A percentile compares a stretch with the other conserved stretches of the same genome.
Evolutionary conservation across 1,140 invertebrate species (phyloP).

Genomic region (Hermetia illucens): DNA sequence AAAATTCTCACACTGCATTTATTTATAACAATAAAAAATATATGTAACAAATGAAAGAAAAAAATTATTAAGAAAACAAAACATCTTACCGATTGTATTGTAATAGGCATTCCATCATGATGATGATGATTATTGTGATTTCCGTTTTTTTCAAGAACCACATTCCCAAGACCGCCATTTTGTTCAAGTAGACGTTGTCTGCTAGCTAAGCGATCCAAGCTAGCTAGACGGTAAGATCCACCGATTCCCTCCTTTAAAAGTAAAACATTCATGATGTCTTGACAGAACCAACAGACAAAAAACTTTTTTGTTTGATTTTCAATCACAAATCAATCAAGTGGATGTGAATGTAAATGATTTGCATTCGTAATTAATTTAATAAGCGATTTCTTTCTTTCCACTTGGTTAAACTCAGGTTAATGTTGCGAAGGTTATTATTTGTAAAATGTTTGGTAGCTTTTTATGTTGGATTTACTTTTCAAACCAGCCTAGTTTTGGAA

Average conservation of each 20-base stretch:
- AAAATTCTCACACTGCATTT: not conserved
- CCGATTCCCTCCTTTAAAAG: constrained; percentile 31
- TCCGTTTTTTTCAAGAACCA: constrained; percentile 3
- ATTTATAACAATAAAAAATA: not conserved
- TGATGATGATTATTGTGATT: not conserved
- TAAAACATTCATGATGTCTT: not conserved
- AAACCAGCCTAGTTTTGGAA: too few relatives aligned
- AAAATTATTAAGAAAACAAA: not conserved
- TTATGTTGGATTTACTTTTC: too few relatives aligned
- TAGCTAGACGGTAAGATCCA: constrained; percentile 49
- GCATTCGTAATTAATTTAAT: too few relatives aligned
- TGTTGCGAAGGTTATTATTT: too few relatives aligned
- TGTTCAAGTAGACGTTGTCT: constrained; percentile 54
- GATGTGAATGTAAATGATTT: too few relatives aligned
- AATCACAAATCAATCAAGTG: not conserved
- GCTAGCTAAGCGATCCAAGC: constrained; percentile 52
- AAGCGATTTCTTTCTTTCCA: too few relatives aligned
- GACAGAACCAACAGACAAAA: not conserved
- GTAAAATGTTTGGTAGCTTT: too few relatives aligned
- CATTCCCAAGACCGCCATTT: constrained; percentile 15
- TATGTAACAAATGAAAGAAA: not conserved
- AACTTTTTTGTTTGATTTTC: not conserved
- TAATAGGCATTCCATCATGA: constrained; percentile 2
- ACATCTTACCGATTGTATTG: constrained; percentile 4
- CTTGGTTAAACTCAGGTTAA: too few relatives aligned